Percentiles rank a stretch among this genome's conserved stretches.
Conservation (phyloP, 2,113 vertebrate species). For the Calidris pygmaea region DNA sequence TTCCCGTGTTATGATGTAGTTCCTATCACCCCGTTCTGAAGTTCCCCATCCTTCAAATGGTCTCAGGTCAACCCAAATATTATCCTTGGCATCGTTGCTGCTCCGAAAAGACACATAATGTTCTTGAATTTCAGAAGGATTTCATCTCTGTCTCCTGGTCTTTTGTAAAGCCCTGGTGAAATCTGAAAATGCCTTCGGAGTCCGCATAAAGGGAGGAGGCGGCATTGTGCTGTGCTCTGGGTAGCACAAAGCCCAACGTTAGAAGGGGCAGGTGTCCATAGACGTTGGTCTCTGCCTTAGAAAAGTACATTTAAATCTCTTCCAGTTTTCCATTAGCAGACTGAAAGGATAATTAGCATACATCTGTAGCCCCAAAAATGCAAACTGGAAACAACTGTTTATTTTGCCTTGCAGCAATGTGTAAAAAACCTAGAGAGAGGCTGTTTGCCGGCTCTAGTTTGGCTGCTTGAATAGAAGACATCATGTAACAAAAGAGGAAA, state of each 20-base stretch:
- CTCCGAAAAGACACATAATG: neutral
- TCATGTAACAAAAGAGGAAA: neutral
- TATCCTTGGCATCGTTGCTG: conserved; percentile 25
- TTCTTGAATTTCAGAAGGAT: conserved; percentile 34
- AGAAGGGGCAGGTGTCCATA: conserved; percentile 1
- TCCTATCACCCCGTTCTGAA: neutral
- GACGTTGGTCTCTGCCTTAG: neutral
- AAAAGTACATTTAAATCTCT: conserved; percentile 27
- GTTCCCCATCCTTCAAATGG: neutral
- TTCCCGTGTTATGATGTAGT: neutral
- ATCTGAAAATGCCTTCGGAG: conserved; percentile 30
- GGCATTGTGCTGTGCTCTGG: neutral
- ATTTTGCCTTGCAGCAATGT: conserved; percentile 52
- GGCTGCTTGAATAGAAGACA: conserved; percentile 25
- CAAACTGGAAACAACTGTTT: conserved; percentile 54
- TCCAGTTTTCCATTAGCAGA: neutral
- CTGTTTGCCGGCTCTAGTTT: conserved; percentile 40
- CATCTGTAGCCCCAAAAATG: conserved; percentile 31
- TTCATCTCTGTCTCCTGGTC: conserved; percentile 2
- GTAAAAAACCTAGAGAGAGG: conserved; percentile 47
- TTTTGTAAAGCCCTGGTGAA: conserved; percentile 16
- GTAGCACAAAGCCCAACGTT: neutral
- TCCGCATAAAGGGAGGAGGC: neutral
- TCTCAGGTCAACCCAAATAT: conserved; percentile 11
- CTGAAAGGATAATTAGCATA: conserved; percentile 36